Conservation (phyloP, 2,797 vertebrate species). For the Enteromius fasciolatus region DNA sequence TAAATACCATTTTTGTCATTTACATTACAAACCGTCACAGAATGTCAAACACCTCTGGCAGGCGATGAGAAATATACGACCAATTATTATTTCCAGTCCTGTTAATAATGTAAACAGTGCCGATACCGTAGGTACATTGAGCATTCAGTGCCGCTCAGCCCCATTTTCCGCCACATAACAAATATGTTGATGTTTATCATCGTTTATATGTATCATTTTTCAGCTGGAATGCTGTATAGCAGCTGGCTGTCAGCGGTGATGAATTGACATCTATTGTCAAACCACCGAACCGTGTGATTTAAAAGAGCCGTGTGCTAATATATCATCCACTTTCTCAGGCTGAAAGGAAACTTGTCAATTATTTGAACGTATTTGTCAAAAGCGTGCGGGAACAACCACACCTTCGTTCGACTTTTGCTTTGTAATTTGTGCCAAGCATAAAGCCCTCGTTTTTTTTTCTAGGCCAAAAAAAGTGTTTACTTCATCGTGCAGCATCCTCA, state of each 20-base stretch:
- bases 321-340: constrained; percentile 59
- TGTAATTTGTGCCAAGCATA: constrained; percentile 45
- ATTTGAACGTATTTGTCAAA: constrained; percentile 44
- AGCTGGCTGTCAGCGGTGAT: constrained; percentile 79
- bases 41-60: constrained; percentile 91
- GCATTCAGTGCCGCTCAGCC: constrained; percentile 65
- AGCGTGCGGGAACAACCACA: constrained; percentile 48
- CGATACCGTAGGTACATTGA: constrained; percentile 79
- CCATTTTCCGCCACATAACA: constrained; percentile 75
- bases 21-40: constrained; percentile 96
- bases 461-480: constrained; percentile 63
- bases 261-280: constrained; percentile 78
- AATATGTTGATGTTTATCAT: constrained; percentile 82
- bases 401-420: constrained; percentile 55
- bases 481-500: constrained; percentile 64
- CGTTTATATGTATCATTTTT: constrained; percentile 79
- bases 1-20: constrained; percentile 88
- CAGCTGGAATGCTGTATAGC: constrained; percentile 77
- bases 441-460: constrained; percentile 22
- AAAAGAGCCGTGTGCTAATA: constrained; percentile 56
- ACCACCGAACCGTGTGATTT: constrained; percentile 72
- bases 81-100: constrained; percentile 89
- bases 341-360: constrained; percentile 44
- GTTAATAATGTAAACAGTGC: constrained; percentile 86
- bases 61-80: constrained; percentile 87